Evolutionary conservation across 2,797 vertebrate genomes (phyloP).

Genomic region (Chrysocyon brachyurus): DNA sequence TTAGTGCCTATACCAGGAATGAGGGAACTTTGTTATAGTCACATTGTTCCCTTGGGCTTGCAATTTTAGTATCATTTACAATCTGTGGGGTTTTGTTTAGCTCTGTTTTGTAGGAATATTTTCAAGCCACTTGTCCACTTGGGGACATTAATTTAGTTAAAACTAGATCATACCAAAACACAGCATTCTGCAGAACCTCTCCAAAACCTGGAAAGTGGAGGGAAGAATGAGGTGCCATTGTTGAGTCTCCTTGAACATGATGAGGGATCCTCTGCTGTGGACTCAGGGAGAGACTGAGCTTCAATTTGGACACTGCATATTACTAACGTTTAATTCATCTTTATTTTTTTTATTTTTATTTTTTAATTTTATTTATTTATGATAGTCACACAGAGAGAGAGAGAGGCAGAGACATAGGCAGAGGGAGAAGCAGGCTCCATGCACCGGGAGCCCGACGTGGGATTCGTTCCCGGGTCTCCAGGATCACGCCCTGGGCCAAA

Average conservation of each 20-base stretch:
- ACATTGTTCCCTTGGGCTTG: constrained; percentile 13
- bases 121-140: constrained; percentile 39
- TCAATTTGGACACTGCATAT: not conserved
- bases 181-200: not conserved
- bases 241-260: not conserved
- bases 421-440: too few species aligned
- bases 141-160: constrained; percentile 62
- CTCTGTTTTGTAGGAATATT: constrained; percentile 39
- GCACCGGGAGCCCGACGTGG: too few species aligned
- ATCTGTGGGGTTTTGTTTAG: constrained; percentile 28
- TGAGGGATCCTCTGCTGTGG: not conserved
- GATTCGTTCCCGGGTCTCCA: too few species aligned
- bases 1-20: not conserved
- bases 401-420: too few species aligned
- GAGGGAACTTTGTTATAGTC: not conserved
- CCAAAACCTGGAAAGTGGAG: not conserved
- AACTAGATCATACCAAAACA: constrained; percentile 15
- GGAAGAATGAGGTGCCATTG: not conserved
- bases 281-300: not conserved
- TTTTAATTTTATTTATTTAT: too few species aligned
- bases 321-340: constrained; percentile 35
- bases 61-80: constrained; percentile 46
- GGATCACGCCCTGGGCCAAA: too few species aligned
- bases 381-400: too few species aligned
- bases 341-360: constrained; percentile 26